Evolutionary conservation across 2,888 invertebrate genomes (phyloP).

Genomic region (Alviniconcha strummeri): DNA sequence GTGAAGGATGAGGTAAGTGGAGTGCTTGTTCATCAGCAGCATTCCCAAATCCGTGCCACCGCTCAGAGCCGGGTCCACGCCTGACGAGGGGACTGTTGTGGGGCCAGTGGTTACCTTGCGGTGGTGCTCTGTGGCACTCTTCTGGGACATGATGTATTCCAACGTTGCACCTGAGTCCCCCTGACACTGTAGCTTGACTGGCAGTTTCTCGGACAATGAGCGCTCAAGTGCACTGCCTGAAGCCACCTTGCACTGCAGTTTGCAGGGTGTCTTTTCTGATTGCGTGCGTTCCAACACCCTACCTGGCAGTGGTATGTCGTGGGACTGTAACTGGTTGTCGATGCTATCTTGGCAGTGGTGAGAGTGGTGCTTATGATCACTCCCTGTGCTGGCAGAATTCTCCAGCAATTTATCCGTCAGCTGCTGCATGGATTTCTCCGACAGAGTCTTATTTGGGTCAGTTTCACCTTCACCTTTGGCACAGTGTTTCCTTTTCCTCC

Average conservation of each 20-base stretch:
- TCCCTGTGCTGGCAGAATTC: background rate
- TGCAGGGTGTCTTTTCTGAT: conserved; percentile 16
- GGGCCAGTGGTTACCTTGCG: background rate
- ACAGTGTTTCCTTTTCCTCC: conserved; percentile 9
- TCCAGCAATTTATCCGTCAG: conserved; percentile 26
- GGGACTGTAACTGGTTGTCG: background rate
- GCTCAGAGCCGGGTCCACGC: background rate
- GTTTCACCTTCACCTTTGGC: background rate
- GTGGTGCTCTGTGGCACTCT: background rate
- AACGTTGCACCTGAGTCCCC: background rate
- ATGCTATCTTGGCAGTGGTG: background rate
- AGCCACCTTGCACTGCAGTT: conserved; percentile 14
- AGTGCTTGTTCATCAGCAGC: conserved; percentile 30
- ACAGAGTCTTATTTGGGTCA: background rate
- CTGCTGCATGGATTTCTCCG: conserved; percentile 27
- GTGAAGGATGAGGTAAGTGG: conserved; percentile 57
- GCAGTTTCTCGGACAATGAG: conserved; percentile 18
- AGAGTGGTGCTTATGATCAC: background rate
- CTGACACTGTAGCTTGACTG: conserved; percentile 18
- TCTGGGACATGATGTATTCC: background rate
- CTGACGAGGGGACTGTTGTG: background rate
- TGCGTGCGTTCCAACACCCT: conserved; percentile 17
- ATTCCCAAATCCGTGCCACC: conserved; percentile 2
- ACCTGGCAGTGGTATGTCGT: background rate
- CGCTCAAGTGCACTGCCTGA: conserved; percentile 18